Percentiles rank a stretch among this genome's conserved stretches.
Evolutionary conservation across 2,797 vertebrate genomes (phyloP).

Genomic region (Lophius americanus): DNA sequence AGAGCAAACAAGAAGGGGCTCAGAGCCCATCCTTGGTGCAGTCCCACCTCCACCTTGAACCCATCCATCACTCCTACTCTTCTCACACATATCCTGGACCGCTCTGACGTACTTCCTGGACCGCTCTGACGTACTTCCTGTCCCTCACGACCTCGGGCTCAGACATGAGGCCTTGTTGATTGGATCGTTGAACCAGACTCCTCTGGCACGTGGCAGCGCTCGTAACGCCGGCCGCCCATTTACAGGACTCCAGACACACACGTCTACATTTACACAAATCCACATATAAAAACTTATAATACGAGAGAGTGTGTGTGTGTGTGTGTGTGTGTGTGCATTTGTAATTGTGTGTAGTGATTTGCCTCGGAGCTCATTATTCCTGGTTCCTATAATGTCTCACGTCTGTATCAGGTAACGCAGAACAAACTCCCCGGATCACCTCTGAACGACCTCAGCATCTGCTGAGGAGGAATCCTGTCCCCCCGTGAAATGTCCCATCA

Average conservation of each 20-base stretch:
- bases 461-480: neutral
- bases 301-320: slow-evolving; percentile 13
- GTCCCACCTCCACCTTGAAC: too few relatives aligned
- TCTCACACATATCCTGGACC: too few relatives aligned
- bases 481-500: neutral
- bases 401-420: slow-evolving; percentile 23
- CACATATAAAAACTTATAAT: slow-evolving; percentile 35
- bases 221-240: slow-evolving; percentile 65
- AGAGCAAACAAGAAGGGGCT: too few relatives aligned
- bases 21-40: too few relatives aligned
- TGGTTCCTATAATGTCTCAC: slow-evolving; percentile 26
- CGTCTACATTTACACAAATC: neutral
- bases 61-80: too few relatives aligned
- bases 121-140: too few relatives aligned
- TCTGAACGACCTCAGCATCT: slow-evolving; percentile 38
- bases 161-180: slow-evolving; percentile 62
- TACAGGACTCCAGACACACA: slow-evolving; percentile 66
- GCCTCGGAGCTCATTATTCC: neutral
- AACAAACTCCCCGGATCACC: slow-evolving; percentile 33
- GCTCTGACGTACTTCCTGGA: too few relatives aligned
- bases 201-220: slow-evolving; percentile 67
- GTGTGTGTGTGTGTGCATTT: slow-evolving; percentile 9
- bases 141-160: slow-evolving; percentile 51
- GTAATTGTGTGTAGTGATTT: too few relatives aligned
- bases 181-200: slow-evolving; percentile 58